Conservation (phyloP, 2,797 vertebrate genomes). For the Coilia nasus region DNA sequence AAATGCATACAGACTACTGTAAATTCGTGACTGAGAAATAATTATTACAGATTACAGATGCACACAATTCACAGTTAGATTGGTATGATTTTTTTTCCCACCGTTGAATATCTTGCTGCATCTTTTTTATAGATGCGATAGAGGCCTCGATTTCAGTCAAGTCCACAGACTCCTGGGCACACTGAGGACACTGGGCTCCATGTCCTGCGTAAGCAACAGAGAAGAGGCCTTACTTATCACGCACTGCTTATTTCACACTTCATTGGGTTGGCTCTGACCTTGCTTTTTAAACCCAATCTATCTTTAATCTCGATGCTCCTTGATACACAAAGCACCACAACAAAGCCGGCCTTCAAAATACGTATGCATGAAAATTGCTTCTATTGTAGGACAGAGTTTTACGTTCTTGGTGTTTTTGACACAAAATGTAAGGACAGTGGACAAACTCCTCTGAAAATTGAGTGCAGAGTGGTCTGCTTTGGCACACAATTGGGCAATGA, state of each 20-base stretch:
- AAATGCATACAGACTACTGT: not conserved
- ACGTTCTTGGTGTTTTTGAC: not conserved
- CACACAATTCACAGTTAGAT: not conserved
- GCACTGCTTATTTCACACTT: not conserved
- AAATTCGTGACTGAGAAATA: not conserved
- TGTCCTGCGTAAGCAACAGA: conserved; percentile 61
- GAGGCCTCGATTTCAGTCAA: conserved; percentile 83
- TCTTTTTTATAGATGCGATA: conserved; percentile 81
- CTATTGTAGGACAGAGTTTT: not conserved
- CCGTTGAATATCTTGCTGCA: conserved; percentile 91
- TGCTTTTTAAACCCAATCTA: not conserved
- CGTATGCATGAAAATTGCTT: not conserved
- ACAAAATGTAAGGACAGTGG: too few relatives aligned
- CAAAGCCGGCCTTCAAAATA: not conserved
- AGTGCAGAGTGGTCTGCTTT: too few relatives aligned
- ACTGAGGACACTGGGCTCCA: conserved; percentile 74
- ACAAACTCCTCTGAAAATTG: too few relatives aligned
- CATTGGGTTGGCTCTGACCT: not conserved
- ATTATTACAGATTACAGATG: not conserved
- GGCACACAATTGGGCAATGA: too few relatives aligned
- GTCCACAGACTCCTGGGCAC: conserved; percentile 80
- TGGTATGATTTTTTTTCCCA: conserved; percentile 50
- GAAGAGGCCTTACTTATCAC: not conserved
- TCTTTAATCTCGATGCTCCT: not conserved
- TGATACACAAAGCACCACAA: not conserved